phyloP scores from a whole-genome alignment of 2,113 vertebrate genomes.

The Nycticorax nycticorax region DNA sequence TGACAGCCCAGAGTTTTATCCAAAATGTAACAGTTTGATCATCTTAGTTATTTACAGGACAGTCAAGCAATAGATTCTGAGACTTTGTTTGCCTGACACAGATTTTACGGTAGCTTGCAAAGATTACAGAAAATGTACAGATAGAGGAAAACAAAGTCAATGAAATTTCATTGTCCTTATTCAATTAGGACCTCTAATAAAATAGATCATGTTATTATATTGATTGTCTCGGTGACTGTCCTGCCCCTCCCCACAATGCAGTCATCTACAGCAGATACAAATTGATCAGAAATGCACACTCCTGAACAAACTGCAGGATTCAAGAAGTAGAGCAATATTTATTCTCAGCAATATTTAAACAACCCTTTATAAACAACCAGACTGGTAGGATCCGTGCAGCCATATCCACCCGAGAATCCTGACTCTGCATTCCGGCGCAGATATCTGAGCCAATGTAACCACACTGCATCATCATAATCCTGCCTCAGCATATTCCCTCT shows the following conservation, averaged over 20 bases:
- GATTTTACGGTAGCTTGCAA: neutral
- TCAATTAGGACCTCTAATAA: slow-evolving; percentile 5
- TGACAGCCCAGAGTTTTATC: neutral
- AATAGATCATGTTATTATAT: slow-evolving; percentile 34
- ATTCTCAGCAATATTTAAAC: neutral
- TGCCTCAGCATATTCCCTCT: slow-evolving; percentile 56
- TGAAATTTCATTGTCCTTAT: slow-evolving; percentile 12
- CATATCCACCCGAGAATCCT: slow-evolving; percentile 22
- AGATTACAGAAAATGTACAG: neutral
- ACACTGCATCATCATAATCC: slow-evolving; percentile 39
- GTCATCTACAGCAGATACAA: slow-evolving; percentile 13
- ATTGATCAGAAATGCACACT: neutral
- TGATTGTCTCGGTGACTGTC: neutral
- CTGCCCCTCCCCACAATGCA: slow-evolving; percentile 64
- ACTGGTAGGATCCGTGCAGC: neutral
- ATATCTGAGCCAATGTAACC: slow-evolving; percentile 31
- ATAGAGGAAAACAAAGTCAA: neutral
- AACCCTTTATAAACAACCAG: neutral
- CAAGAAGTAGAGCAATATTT: neutral
- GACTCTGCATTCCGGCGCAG: slow-evolving; percentile 35
- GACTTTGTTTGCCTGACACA: neutral
- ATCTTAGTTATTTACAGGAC: slow-evolving; percentile 6
- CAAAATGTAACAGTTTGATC: neutral
- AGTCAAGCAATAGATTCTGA: slow-evolving; percentile 1
- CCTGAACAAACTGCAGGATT: neutral